Evolutionary conservation across 1,140 invertebrate species (phyloP), one percentile per base, ranked within the genome.

Genomic region (Rhopalosiphum padi): DNA sequence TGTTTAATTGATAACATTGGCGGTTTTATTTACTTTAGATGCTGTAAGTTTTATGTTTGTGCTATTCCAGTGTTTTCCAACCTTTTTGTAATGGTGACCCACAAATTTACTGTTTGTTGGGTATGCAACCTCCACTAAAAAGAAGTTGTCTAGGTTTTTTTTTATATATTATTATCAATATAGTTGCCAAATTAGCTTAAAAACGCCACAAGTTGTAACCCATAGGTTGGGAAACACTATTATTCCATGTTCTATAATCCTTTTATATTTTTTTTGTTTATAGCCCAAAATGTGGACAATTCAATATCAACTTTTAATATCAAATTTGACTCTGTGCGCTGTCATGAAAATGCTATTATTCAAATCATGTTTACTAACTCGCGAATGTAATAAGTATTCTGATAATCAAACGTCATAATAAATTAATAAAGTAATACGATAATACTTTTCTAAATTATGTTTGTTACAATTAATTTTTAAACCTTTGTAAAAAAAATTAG

Each of bases 261-360:
- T 46, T 46, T 46, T 7, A 46, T 87, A 2, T 46, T 53, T 93
- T 93, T 88, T 94, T 89, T 94, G 25, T 95, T 96, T 96, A 21
- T 95, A 98, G 98, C 97, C 87, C 97, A 98, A 83, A 98, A 46
- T 46, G 43, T 46, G 4, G 8, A 46, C 2, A 99, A 96, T 97
- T 98, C 77, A 95, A 46, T 99, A 82, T 98, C 98, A 35, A 98
- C 98, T 88, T 99, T 99, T 98, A 99, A 99, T 96, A 98, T 98
- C 95, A 98, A 99, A 95, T 99, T 99, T 94, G 98, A 99, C 95
- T 98, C 98, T 85, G 96, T 99, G 23, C 99, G 99, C 95, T 99
- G 99, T 95, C 99, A 99, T 96, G 98, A 99, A 0, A 99, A 99
- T 96, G 97, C 98, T 94, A 98, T 99, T 86, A 99, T 99, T 94